These are phyloP conservation scores for Promerops cafer DNA, from an alignment of 2,113 vertebrate genomes.

Conservation along the genomic window DNA sequence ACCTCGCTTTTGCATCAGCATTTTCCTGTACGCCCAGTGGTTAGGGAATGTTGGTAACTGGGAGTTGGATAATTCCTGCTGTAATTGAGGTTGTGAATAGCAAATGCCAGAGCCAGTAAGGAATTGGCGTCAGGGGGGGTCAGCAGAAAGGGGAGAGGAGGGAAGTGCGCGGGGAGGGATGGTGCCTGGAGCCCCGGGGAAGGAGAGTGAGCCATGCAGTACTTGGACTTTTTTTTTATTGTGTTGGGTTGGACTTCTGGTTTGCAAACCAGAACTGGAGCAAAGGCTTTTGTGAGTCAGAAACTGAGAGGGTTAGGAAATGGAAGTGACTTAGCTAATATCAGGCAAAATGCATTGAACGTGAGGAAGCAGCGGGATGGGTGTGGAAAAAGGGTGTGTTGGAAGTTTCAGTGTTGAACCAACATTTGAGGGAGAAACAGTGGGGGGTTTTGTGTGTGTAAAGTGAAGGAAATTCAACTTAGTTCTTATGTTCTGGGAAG, in stretches of 20 bases:
- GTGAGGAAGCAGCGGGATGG: not conserved
- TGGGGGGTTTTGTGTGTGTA: not conserved
- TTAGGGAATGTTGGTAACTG: not conserved
- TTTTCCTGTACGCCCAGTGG: not conserved
- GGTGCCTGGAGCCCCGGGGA: not conserved
- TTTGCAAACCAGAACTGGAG: constrained; percentile 11
- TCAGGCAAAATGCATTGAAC: not conserved
- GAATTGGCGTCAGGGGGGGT: not conserved
- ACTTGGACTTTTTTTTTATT: not conserved
- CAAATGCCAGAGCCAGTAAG: not conserved
- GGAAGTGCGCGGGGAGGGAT: not conserved
- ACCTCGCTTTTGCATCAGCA: not conserved
- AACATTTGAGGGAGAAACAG: not conserved
- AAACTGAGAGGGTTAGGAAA: constrained; percentile 29
- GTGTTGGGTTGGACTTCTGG: not conserved
- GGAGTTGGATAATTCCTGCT: not conserved
- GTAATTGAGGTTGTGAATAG: not conserved
- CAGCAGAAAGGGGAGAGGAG: not conserved
- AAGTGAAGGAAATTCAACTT: not conserved
- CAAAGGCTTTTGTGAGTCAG: constrained; percentile 37
- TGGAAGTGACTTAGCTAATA: not conserved
- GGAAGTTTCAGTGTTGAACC: not conserved
- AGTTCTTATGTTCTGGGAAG: not conserved
- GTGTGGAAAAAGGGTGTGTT: not conserved
- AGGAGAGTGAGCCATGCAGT: not conserved